Evolutionary conservation across 2,113 vertebrate genomes (phyloP).

Genomic region (Strix uralensis): DNA sequence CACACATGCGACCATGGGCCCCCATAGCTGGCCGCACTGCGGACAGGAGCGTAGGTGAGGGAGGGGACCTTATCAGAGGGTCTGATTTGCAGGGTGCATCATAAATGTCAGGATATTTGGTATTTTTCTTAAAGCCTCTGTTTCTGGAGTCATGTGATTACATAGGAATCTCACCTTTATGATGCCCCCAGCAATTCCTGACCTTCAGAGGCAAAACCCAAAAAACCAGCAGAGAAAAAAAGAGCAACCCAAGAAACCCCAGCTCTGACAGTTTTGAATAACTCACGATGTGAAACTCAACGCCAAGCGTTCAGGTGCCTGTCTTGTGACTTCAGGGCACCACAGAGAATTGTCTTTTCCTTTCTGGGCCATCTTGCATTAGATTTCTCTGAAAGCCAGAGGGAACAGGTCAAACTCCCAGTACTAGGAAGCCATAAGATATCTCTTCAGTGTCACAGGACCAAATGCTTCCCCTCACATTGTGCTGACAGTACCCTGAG

Average conservation of each 20-base stretch:
- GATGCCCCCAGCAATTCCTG: neutral
- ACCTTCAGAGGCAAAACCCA: neutral
- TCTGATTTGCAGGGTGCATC: neutral
- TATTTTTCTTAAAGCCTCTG: neutral
- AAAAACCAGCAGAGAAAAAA: neutral
- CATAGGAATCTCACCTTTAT: neutral
- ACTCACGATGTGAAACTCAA: neutral
- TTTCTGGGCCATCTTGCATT: neutral
- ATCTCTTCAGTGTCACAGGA: neutral
- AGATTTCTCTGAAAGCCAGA: neutral
- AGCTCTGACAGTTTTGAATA: neutral
- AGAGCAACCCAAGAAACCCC: neutral
- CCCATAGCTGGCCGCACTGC: rapidly evolving
- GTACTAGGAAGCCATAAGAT: neutral
- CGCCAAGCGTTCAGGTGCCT: neutral
- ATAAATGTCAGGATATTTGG: neutral
- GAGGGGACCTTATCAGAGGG: neutral
- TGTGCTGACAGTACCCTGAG: neutral
- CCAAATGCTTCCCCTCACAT: neutral
- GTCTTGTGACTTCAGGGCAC: neutral
- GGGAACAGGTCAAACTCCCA: neutral
- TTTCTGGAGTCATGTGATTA: neutral
- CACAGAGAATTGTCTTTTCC: neutral
- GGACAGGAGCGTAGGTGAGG: rapidly evolving
- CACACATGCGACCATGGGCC: rapidly evolving